Evolutionary conservation across 2,888 invertebrate genomes (phyloP), one percentile per base, ranked within the genome.

Genomic region (Hydriomena furcata): DNA sequence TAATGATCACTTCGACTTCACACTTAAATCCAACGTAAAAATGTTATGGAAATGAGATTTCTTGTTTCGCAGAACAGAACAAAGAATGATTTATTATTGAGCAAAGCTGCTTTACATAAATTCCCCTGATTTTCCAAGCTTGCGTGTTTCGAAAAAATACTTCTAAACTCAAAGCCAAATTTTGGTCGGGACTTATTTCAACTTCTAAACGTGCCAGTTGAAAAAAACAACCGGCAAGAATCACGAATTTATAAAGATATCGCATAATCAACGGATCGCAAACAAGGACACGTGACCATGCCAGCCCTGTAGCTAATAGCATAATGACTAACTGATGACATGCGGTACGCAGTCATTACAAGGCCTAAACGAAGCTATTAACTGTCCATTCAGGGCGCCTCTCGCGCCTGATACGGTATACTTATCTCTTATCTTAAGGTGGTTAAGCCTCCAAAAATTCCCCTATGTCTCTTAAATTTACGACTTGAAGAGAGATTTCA

Each of bases 391-490:
- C 66, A 66, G 70, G 72, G 76, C 68, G 82, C 73, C 75, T 81
- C 78, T 75, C 67, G 69, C 63, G 63, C 46, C 38, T 67, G 59
- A 61, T 67, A 66, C 68, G 67, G 73, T 61, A 66, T 69, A 81
- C 78, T 88, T 90, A 90, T 89, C 89, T 84, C 81, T 88, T 89
- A 90, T 90, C 89, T 85, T 74, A 82, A 84, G 82, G 81, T 83
- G 78, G 66, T 84, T 55, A 89, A 88, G 87, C 89, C 87, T 75
- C 83, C 85, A 78, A 67, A 89, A 88, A 88, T 82, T 85, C 85
- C 77, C 79, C 69, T 67, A 76, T 78, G 83, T 80, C 79, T 84
- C 76, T 76, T 66, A 85, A 88, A 89, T 88, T 88, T 89, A 88
- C 83, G 82, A 87, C 81, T 76, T 68, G 70, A 83, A 73, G 76